These are phyloP conservation scores for Sorex fumeus DNA, from an alignment of 2,113 vertebrate genomes.

Conservation along the genomic window DNA sequence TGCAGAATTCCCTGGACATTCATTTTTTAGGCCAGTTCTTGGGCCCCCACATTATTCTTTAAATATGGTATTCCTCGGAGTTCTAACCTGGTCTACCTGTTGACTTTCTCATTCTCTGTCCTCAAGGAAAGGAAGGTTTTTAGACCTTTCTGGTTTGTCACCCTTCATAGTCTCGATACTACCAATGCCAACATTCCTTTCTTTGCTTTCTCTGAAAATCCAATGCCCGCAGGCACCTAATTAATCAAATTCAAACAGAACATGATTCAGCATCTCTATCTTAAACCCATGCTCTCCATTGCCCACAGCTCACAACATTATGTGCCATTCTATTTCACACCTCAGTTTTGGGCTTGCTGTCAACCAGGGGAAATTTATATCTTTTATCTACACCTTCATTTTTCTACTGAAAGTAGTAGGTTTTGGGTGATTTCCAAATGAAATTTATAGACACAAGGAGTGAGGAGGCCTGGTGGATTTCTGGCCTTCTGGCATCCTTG, in stretches of 20 bases:
- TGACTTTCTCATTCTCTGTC: neutral
- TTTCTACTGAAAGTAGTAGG: neutral
- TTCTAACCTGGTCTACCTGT: neutral
- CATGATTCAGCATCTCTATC: neutral
- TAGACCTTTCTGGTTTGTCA: neutral
- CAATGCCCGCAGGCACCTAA: neutral
- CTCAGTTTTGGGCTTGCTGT: neutral
- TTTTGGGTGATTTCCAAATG: too few species aligned
- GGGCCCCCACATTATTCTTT: neutral
- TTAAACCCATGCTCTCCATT: neutral
- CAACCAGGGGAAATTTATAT: neutral
- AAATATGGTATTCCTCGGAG: neutral
- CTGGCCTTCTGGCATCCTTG: neutral
- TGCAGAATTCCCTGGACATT: neutral
- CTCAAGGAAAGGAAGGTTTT: neutral
- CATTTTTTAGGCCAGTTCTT: neutral
- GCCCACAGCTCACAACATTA: neutral
- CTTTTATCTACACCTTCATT: neutral
- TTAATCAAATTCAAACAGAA: constrained; percentile 30
- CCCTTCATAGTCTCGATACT: neutral
- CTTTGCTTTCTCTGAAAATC: neutral
- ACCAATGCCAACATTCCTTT: neutral
- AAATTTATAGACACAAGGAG: neutral
- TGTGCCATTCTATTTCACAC: neutral
- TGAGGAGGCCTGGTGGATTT: neutral